These are phyloP conservation scores for Cyclargus thomasi DNA, from an alignment of 1,140 invertebrate species.

Conservation along the genomic window DNA sequence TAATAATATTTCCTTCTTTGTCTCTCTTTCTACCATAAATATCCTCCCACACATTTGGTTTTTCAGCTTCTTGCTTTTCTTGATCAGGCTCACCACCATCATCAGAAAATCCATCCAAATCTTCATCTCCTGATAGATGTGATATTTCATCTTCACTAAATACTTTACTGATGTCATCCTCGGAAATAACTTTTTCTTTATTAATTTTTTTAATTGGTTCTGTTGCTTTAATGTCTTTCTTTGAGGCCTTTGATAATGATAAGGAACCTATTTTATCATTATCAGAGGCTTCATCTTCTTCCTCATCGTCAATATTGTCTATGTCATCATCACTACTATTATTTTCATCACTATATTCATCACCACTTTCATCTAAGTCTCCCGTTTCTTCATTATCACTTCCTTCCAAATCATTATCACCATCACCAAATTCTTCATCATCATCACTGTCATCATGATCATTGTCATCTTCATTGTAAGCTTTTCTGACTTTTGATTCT, in stretches of 20 bases:
- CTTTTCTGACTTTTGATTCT: constrained; percentile 30
- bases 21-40: constrained; percentile 93
- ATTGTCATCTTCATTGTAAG: constrained; percentile 29
- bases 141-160: constrained; percentile 69
- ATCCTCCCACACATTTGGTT: constrained; percentile 85
- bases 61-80: constrained; percentile 39
- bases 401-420: constrained; percentile 30
- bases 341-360: too few species aligned
- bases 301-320: constrained; percentile 24
- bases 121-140: constrained; percentile 55
- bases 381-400: constrained; percentile 4
- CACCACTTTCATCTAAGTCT: too few species aligned
- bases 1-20: constrained; percentile 85
- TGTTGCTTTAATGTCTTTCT: constrained; percentile 22
- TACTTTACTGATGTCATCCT: constrained; percentile 56
- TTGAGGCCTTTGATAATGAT: constrained; percentile 38
- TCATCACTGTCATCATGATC: constrained; percentile 30
- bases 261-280: constrained; percentile 21
- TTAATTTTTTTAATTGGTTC: constrained; percentile 20
- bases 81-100: constrained; percentile 37
- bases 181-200: constrained; percentile 37
- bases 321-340: too few species aligned
- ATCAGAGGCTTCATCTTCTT: constrained; percentile 31
- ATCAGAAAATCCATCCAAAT: constrained; percentile 35
- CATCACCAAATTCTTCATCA: constrained; percentile 23